Base-by-base conservation (phyloP, 2,113 vertebrate genomes). In the Indicator maculatus region DNA sequence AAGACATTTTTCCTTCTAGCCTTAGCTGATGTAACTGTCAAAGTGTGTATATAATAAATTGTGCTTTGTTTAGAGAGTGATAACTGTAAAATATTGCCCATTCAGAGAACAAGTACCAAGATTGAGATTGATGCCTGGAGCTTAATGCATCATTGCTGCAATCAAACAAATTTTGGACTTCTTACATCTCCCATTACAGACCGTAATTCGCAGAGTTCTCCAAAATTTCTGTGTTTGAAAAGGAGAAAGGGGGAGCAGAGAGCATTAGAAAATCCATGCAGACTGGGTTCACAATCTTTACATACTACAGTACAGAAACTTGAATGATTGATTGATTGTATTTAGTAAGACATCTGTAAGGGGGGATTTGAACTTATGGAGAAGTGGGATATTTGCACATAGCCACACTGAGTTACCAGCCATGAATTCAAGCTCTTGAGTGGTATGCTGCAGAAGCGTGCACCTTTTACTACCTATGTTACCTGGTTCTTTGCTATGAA, bases 11-110 rank as follows among this genome's bases (percentile, higher is more conserved):
- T 90, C 6, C 79, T 74, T 86, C 72, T 67, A 50, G 44, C 65
- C 58, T 69, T 65, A 71, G 61, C 65, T 93, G 76, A 65, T 2
- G 0, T 60, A 74, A 75, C 71, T 95, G 58, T 93, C 76, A 88
- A 88, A 80, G 75, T 72, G 47, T 86, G 64, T 80, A 27, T 64
- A 56, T 95, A 95, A 95, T 95, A 93, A 94, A 95, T 94, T 88
- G 72, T 83, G 69, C 72, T 91, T 95, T 95, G 72, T 93, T 95
- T 93, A 83, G 89, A 79, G 75, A 83, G 64, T 0, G 1, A 12
- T 96, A 96, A 72, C 52, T 91, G 52, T 87, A 86, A 96, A 93
- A 83, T 91, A 94, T 44, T 88, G 72, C 80, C 65, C 53, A 67
- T 90, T 94, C 89, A 64, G 76, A 86, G 58, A 67, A 83, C 64